Base-by-base conservation (phyloP, 2,888 invertebrate genomes). In the Carterocephalus palaemon region DNA sequence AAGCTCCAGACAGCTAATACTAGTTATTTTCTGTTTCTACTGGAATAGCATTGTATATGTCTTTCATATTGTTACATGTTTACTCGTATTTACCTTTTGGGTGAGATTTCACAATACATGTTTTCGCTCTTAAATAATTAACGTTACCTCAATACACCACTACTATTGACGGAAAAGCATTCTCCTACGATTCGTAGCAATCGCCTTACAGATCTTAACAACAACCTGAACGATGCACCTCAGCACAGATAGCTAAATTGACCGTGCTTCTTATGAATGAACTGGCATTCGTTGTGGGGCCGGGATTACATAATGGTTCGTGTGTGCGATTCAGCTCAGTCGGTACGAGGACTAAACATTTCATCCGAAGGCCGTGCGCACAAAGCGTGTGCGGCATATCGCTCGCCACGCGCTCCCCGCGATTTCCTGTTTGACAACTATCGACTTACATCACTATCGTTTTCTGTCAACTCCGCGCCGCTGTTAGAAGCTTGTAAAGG, bases 351-450 rank as follows among this genome's bases (percentile, higher is more conserved):
- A 63, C 70, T 70, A 65, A 77, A 70, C 78, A 82, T 79, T 75
- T 78, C 76, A 70, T 75, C 62, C 74, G 80, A 77, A 77, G 79
- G 84, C 78, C 80, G 72, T 62, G 68, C 62, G 66, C 70, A 76
- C 79, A 76, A 76, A 75, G 79, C 79, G 73, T 68, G 73, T 66
- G 69, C 70, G 53, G 70, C 69, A 67, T 76, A 75, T 74, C 72
- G 72, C 67, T 67, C 69, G 72, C 82, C 81, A 79, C 83, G 76
- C 81, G 81, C 79, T 78, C 78, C 76, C 72, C 76, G 72, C 78
- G 64, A 72, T 80, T 85, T 86, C 85, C 85, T 86, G 86, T 82
- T 85, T 82, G 81, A 85, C 85, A 75, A 83, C 85, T 84, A 85
- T 83, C 77, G 72, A 75, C 84, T 84, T 81, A 83, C 84, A 84